Base-by-base conservation (phyloP, 2,888 invertebrate species). In the Watsonalla binaria region DNA sequence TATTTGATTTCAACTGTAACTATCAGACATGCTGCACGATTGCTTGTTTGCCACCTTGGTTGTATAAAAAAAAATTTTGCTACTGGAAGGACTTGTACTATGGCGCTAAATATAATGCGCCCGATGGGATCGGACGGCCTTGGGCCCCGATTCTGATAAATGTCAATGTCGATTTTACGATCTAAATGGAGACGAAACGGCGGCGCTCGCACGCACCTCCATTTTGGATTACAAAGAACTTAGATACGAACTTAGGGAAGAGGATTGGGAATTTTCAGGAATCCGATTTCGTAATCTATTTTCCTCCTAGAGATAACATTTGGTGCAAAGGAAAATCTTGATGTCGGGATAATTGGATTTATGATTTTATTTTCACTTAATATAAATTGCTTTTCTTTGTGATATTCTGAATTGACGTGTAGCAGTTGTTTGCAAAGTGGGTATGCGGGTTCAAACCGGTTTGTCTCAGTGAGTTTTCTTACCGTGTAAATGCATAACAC, bases 111-210 rank as follows among this genome's bases (percentile, higher is more conserved):
- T 48, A 61, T 61, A 55, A 62, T 60, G 57, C 61, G 59, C 58
- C 61, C 61, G 54, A 60, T 50, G 59, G 60, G 54, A 56, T 51
- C 66, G 58, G 59, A 59, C 63, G 65, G 55, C 72, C 72, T 68
- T 68, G 65, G 58, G 56, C 46, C 46, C 37, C 59, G 51, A 56
- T 65, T 63, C 61, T 62, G 65, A 66, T 70, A 68, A 70, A 69
- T 65, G 66, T 66, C 63, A 63, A 62, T 61, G 49, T 14, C 47
- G 50, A 37, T 47, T 54, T 51, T 50, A 50, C 33, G 39, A 24
- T n/a, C 15, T 13, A 34, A 46, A 46, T 37, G 35, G 54, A 15
- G 49, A 49, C 37, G 39, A 49, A 49, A 34, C 49, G 49, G 9
- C 49, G 5, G 14, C 13, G 35, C 39, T 49, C 39, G 35, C 49